These are phyloP conservation scores for Notarius lentiginosus DNA, from an alignment of 2,113 vertebrate genomes.

Conservation along the genomic window DNA sequence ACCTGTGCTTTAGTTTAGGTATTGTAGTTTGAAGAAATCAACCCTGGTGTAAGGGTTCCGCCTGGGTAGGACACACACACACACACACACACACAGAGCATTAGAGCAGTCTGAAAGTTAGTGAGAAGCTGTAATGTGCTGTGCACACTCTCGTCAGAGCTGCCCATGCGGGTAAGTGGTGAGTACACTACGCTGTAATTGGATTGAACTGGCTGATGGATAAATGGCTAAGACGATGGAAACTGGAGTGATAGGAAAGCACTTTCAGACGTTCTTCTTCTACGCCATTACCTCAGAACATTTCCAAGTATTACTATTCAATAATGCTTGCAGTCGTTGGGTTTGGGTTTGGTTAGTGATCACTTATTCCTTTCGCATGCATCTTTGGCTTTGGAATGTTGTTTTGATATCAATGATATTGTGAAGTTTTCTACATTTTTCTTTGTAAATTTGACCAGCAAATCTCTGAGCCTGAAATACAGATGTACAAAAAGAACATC, in stretches of 20 bases:
- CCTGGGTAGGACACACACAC: constrained; percentile 10
- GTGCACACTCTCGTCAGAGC: constrained; percentile 11
- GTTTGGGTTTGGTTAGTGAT: neutral
- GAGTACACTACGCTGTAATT: constrained; percentile 42
- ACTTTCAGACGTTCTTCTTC: neutral
- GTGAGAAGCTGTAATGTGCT: constrained; percentile 40
- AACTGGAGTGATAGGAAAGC: constrained; percentile 3
- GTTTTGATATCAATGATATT: neutral
- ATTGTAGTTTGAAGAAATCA: constrained; percentile 49
- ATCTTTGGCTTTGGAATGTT: neutral
- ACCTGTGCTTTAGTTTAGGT: constrained; percentile 45
- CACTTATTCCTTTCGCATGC: neutral
- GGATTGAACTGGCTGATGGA: constrained; percentile 36
- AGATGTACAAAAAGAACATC: neutral
- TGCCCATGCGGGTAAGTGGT: constrained; percentile 32
- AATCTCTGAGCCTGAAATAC: neutral
- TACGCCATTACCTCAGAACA: neutral
- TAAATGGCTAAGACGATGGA: constrained; percentile 23
- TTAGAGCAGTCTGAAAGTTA: constrained; percentile 35
- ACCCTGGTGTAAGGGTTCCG: constrained; percentile 31
- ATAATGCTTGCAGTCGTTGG: neutral
- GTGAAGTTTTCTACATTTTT: neutral
- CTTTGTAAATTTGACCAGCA: neutral
- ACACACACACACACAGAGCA: constrained; percentile 8
- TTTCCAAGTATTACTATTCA: neutral